Percentiles rank a stretch among this genome's conserved stretches.
phyloP scores from a whole-genome alignment of 2,888 invertebrate genomes.

The Esperia sulphurella region DNA sequence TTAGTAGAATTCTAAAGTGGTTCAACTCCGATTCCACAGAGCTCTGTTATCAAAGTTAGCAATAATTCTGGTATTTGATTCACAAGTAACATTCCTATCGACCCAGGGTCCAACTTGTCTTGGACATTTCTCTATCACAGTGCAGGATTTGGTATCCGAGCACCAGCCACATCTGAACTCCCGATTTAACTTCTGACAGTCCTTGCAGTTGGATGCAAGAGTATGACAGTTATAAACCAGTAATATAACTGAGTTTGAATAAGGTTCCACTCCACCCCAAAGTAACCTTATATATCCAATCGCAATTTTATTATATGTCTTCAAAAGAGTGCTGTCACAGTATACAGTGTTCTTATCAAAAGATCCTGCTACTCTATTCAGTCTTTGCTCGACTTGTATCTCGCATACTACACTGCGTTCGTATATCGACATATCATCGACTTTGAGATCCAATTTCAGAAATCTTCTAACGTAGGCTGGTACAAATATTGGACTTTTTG shows the following conservation, averaged over 20 bases:
- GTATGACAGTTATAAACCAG: slow-evolving; percentile 30
- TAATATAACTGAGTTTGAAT: slow-evolving; percentile 34
- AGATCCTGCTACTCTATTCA: slow-evolving; percentile 15
- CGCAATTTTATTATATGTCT: slow-evolving; percentile 12
- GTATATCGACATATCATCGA: slow-evolving; percentile 34
- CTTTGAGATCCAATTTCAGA: slow-evolving; percentile 25
- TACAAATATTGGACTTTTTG: slow-evolving; percentile 26
- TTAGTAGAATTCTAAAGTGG: background rate
- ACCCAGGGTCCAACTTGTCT: slow-evolving; percentile 19
- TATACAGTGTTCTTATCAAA: slow-evolving; percentile 14
- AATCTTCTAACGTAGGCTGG: slow-evolving; percentile 24
- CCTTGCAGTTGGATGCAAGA: slow-evolving; percentile 22
- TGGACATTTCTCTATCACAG: slow-evolving; percentile 29
- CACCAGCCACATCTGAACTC: slow-evolving; percentile 35
- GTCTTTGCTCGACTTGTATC: slow-evolving; percentile 22
- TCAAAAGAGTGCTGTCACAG: slow-evolving; percentile 17
- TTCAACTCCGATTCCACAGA: background rate
- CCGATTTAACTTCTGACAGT: slow-evolving; percentile 26
- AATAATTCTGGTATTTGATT: background rate
- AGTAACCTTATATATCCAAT: slow-evolving; percentile 25
- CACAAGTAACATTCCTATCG: slow-evolving; percentile 13
- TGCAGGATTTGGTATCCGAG: slow-evolving; percentile 20
- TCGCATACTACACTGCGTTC: slow-evolving; percentile 28
- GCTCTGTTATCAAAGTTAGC: background rate
- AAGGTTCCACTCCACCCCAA: slow-evolving; percentile 38